Evolutionary conservation across 2,113 vertebrate genomes (phyloP).

Genomic region (Plestiodon gilberti): DNA sequence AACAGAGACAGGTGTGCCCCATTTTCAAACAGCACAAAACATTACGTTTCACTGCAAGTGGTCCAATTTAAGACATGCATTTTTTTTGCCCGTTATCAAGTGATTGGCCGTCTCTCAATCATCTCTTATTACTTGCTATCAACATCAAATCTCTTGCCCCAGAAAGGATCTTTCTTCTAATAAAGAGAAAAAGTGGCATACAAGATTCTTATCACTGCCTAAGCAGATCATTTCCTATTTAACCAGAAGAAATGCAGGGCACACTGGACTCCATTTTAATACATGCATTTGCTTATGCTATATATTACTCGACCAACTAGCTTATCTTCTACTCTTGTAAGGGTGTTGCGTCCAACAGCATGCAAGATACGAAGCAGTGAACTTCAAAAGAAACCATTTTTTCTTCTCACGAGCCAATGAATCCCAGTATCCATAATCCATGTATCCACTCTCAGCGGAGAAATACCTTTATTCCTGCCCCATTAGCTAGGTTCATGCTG

Average conservation of each 20-base stretch:
- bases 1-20: neutral
- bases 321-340: neutral
- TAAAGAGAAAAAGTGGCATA: constrained; percentile 56
- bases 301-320: neutral
- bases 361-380: too few relatives aligned
- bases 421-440: too few relatives aligned
- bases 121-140: neutral
- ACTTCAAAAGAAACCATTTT: too few relatives aligned
- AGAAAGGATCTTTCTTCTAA: constrained; percentile 27
- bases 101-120: neutral
- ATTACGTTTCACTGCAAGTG: constrained; percentile 10
- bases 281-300: neutral
- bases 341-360: too few relatives aligned
- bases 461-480: too few relatives aligned
- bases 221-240: constrained; percentile 30
- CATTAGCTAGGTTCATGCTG: too few relatives aligned
- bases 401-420: too few relatives aligned
- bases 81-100: neutral
- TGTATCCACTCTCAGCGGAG: too few relatives aligned
- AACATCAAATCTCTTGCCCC: constrained; percentile 21
- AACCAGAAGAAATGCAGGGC: constrained; percentile 40
- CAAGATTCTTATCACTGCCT: constrained; percentile 61
- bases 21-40: constrained; percentile 26
- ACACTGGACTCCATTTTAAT: constrained; percentile 36
- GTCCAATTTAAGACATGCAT: neutral